Base-by-base conservation (phyloP, 2,113 vertebrate species). In the Passer montanus region DNA sequence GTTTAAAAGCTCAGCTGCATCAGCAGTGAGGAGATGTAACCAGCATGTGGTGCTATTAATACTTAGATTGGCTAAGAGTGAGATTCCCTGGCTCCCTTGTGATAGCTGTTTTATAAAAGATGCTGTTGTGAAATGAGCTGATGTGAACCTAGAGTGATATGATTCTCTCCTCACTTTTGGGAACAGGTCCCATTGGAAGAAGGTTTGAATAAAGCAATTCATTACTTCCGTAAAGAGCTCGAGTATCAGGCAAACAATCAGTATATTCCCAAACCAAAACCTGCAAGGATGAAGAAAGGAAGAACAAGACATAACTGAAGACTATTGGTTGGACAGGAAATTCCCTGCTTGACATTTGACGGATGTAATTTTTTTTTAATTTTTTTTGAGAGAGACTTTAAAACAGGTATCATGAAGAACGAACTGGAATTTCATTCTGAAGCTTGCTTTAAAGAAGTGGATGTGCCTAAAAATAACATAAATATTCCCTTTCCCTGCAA, bases 231-330 rank as follows among this genome's bases (percentile, higher is more conserved):
- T 72, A 98, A 99, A 95, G 99, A 99, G 83, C 99, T 99, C 13
- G 99, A 99, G 89, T 99, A 99, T 97, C 99, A 99, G 96, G 99
- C 99, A 11, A 99, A 99, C 95, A 99, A 99, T 93, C 99, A 99
- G 91, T 99, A 99, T 97, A 99, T 99, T 97, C 99, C 99, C 94
- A 99, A 99, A 97, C 99, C 99, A 33, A 99, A 99, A 97, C 99
- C 99, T 0, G 99, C 99, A 46, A 99, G 99, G 90, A 99, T 99
- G 97, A 99, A 99, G 97, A 99, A 99, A 97, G 98, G 99, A 92
- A 98, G 99, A 97, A 98, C 98, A 76, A 97, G 99, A 97, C 99
- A 99, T 97, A 99, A 98, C 98, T 98, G 97, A 98, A 95, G 79
- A 66, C 83, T 90, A 5, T 84, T 73, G 63, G 58, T 19, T 59